phyloP scores from a whole-genome alignment of 2,888 invertebrate species.

The Pinctada fucata region DNA sequence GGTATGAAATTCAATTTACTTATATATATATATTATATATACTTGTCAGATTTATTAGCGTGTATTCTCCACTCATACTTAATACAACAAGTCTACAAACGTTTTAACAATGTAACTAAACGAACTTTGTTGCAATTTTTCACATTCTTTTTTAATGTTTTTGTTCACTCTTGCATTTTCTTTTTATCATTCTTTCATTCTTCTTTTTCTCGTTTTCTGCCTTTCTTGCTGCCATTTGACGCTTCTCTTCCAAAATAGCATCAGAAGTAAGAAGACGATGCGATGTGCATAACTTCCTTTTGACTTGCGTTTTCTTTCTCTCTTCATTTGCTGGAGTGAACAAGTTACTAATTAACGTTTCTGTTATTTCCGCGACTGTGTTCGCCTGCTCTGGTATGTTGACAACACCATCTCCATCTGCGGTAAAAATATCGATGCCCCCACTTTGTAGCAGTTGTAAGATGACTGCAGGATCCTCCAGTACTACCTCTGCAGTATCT shows the following conservation, averaged over 20 bases:
- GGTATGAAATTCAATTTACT: too few species aligned
- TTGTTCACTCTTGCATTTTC: too few species aligned
- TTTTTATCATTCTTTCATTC: background rate
- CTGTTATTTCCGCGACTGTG: background rate
- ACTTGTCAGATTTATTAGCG: too few species aligned
- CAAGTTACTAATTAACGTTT: background rate
- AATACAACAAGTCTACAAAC: too few species aligned
- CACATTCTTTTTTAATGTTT: too few species aligned
- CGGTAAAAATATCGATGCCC: background rate
- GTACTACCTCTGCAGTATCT: too few species aligned
- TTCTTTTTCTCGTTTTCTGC: constrained; percentile 16
- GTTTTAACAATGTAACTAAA: background rate
- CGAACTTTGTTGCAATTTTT: background rate
- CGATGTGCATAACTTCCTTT: background rate
- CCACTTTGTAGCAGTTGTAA: background rate
- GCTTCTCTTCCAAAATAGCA: constrained; percentile 6
- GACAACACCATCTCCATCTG: background rate
- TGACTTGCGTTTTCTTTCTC: too few species aligned
- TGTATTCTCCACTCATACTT: too few species aligned
- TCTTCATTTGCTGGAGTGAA: too few species aligned
- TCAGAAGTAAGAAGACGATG: constrained; percentile 20
- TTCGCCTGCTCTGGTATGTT: too few species aligned
- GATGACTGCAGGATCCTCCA: background rate
- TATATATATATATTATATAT: too few species aligned
- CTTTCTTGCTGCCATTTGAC: background rate